A percentile compares a stretch with the other conserved stretches of the same genome.
These are phyloP conservation scores for Anguilla rostrata DNA, from an alignment of 2,113 vertebrate species.

Conservation along the genomic window DNA sequence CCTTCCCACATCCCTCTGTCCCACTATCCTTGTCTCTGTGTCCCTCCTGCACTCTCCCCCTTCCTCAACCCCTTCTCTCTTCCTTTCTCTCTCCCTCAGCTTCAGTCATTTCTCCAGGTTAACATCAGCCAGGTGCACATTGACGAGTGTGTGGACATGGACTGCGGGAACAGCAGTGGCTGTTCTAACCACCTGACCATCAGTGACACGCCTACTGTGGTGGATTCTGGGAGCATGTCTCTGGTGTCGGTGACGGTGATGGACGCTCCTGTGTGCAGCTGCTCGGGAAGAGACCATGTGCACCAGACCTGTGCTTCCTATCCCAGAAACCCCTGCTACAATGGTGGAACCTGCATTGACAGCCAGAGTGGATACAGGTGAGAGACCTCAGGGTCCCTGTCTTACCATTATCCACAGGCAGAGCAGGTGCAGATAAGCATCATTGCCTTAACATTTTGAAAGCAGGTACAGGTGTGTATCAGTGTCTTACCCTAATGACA, in stretches of 20 bases:
- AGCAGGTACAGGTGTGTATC: no score
- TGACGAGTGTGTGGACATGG: slow-evolving; percentile 73
- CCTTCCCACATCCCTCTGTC: neutral
- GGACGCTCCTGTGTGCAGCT: slow-evolving; percentile 61
- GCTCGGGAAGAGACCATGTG: slow-evolving; percentile 62
- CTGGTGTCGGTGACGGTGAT: slow-evolving; percentile 72
- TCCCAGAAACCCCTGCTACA: slow-evolving; percentile 77
- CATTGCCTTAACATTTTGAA: neutral
- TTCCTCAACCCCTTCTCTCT: neutral
- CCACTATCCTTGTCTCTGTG: neutral
- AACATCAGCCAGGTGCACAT: slow-evolving; percentile 73
- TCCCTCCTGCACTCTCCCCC: neutral
- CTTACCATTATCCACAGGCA: neutral
- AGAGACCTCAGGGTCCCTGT: slow-evolving; percentile 35
- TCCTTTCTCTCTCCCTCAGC: slow-evolving; percentile 52
- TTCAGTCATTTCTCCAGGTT: slow-evolving; percentile 77
- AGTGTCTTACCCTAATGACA: no score
- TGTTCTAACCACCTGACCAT: slow-evolving; percentile 62
- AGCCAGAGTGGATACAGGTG: slow-evolving; percentile 82
- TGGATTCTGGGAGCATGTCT: slow-evolving; percentile 71
- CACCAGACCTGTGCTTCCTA: slow-evolving; percentile 77
- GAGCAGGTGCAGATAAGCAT: neutral
- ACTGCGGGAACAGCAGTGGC: slow-evolving; percentile 61
- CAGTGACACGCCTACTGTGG: slow-evolving; percentile 67
- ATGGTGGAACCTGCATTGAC: slow-evolving; percentile 78